Evolutionary conservation across 2,888 invertebrate species (phyloP).

Genomic region (Harpagoxenus sublaevis): DNA sequence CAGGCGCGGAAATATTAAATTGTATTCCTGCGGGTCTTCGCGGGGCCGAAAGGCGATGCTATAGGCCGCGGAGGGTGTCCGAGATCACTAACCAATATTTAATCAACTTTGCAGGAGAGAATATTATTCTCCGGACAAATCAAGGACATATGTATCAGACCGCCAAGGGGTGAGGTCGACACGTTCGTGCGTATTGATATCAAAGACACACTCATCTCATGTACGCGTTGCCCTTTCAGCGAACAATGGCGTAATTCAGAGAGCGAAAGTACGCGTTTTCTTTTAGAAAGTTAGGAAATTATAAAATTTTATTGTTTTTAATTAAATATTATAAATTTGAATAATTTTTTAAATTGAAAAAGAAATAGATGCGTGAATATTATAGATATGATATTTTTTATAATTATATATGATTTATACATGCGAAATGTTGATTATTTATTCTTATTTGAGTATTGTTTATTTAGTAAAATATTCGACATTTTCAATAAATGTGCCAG

Average conservation of each 20-base stretch:
- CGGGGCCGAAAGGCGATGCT: constrained; percentile 56
- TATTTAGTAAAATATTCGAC: neutral
- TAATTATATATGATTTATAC: neutral
- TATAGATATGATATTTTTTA: neutral
- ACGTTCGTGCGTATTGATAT: constrained; percentile 64
- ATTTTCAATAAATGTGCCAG: too few species aligned
- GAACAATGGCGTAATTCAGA: constrained; percentile 63
- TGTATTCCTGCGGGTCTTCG: constrained; percentile 77
- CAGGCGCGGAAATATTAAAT: constrained; percentile 75
- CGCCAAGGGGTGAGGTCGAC: constrained; percentile 68
- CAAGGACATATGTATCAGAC: constrained; percentile 84
- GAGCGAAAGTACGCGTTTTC: neutral
- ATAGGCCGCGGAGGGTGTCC: constrained; percentile 59
- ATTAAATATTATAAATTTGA: neutral
- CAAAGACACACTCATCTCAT: constrained; percentile 59
- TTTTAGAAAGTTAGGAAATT: neutral
- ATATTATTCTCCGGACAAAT: constrained; percentile 85
- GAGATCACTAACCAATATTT: constrained; percentile 83
- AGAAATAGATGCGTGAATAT: neutral
- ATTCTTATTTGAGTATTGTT: neutral
- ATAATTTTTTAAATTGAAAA: neutral
- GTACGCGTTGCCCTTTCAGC: constrained; percentile 56
- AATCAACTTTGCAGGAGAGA: constrained; percentile 85
- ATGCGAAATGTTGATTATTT: neutral
- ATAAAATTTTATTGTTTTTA: neutral